A percentile compares a stretch with the other conserved stretches of the same genome.
Conservation (phyloP, 1,140 invertebrate species). For the Polypedilum vanderplanki region DNA sequence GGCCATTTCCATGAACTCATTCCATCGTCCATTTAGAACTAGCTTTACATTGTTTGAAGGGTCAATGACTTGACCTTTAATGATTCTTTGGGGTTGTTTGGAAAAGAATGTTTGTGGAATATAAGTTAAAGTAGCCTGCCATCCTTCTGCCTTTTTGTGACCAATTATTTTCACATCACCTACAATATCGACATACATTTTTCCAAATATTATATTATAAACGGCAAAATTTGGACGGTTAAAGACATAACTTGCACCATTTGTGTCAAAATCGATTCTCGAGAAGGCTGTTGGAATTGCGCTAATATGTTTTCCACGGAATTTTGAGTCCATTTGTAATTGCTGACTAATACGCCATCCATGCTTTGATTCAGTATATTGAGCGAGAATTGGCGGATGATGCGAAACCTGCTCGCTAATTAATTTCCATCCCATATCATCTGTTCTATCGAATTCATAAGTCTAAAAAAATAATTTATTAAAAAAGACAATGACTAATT, state of each 20-base stretch:
- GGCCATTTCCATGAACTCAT: not conserved
- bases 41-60: not conserved
- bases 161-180: not conserved
- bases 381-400: constrained; percentile 78
- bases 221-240: not conserved
- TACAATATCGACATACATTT: not conserved
- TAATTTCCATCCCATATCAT: constrained; percentile 72
- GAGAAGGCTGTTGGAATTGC: not conserved
- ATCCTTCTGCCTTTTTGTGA: not conserved
- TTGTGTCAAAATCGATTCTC: not conserved
- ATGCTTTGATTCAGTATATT: constrained; percentile 60
- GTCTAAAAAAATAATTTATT: constrained; percentile 46
- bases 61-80: not conserved
- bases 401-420: constrained; percentile 69
- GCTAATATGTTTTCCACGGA: not conserved
- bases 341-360: not conserved
- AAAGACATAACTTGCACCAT: not conserved
- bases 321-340: not conserved
- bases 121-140: not conserved
- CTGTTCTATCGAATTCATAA: constrained; percentile 64
- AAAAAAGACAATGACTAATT: too few species aligned
- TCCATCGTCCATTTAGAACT: not conserved
- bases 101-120: constrained; percentile 8
- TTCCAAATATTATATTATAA: not conserved
- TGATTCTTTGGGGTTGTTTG: not conserved